Conservation (phyloP, 2,888 invertebrate species). For the Odontocerum albicorne region DNA sequence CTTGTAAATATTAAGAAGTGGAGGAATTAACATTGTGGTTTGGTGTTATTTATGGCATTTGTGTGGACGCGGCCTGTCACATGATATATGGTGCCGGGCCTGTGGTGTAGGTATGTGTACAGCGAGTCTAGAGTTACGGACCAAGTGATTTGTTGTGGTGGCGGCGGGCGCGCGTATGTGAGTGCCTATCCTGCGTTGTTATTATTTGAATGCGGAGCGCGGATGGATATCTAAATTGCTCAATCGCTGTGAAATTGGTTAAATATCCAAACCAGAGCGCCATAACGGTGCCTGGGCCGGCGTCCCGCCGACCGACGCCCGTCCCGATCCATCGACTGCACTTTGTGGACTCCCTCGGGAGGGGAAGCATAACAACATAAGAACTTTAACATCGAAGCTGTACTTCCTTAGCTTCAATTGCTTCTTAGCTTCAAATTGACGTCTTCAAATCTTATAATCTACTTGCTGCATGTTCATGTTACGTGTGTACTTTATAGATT, state of each 20-base stretch:
- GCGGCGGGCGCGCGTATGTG: slow-evolving; percentile 27
- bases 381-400: no score
- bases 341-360: no score
- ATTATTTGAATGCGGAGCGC: slow-evolving; percentile 30
- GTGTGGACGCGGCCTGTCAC: neutral
- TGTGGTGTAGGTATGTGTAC: neutral
- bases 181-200: no score
- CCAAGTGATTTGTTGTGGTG: slow-evolving; percentile 12
- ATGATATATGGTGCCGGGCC: neutral
- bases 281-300: slow-evolving; percentile 14
- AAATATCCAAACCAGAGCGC: slow-evolving; percentile 31
- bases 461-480: no score
- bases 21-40: neutral
- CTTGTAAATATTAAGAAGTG: neutral
- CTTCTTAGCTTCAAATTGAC: no score
- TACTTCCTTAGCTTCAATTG: no score
- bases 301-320: no score
- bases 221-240: slow-evolving; percentile 37
- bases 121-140: slow-evolving; percentile 7
- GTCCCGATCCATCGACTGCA: no score
- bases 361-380: no score
- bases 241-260: slow-evolving; percentile 37
- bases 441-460: no score
- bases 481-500: no score
- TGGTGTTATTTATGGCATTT: neutral